Evolutionary conservation across 2,888 invertebrate species (phyloP).

Genomic region (Lasius fuliginosus): DNA sequence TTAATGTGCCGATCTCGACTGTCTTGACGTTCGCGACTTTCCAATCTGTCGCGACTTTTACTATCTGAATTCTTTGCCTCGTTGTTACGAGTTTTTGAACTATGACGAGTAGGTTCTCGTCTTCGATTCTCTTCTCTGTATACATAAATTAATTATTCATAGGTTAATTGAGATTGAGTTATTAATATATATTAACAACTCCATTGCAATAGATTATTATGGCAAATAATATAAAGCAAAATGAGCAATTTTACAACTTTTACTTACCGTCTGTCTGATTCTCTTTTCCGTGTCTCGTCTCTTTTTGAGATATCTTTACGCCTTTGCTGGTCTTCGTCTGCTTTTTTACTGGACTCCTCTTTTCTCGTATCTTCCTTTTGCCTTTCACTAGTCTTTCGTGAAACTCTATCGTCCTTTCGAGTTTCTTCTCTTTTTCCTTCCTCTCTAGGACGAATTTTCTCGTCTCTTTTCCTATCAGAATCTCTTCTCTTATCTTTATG

Average conservation of each 20-base stretch:
- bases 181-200: not conserved
- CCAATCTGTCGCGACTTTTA: constrained; percentile 74
- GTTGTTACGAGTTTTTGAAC: constrained; percentile 73
- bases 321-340: constrained; percentile 82
- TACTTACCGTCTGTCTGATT: constrained; percentile 83
- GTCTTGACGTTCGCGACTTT: constrained; percentile 78
- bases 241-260: constrained; percentile 40
- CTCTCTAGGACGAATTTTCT: constrained; percentile 78
- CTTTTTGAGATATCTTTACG: constrained; percentile 84
- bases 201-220: constrained; percentile 5
- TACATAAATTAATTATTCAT: constrained; percentile 21
- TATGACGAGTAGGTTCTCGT: constrained; percentile 77
- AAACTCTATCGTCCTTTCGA: constrained; percentile 87
- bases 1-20: constrained; percentile 79
- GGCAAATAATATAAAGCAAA: not conserved
- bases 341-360: constrained; percentile 82
- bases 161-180: not conserved
- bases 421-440: constrained; percentile 78
- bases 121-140: constrained; percentile 80
- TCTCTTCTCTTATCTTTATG: constrained; percentile 79
- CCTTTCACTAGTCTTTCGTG: constrained; percentile 85
- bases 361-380: constrained; percentile 86
- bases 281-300: constrained; percentile 84
- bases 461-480: constrained; percentile 81
- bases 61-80: constrained; percentile 77